Evolutionary conservation across 2,113 vertebrate species (phyloP), one percentile per base, ranked within the genome.

Genomic region (Strix aluco): DNA sequence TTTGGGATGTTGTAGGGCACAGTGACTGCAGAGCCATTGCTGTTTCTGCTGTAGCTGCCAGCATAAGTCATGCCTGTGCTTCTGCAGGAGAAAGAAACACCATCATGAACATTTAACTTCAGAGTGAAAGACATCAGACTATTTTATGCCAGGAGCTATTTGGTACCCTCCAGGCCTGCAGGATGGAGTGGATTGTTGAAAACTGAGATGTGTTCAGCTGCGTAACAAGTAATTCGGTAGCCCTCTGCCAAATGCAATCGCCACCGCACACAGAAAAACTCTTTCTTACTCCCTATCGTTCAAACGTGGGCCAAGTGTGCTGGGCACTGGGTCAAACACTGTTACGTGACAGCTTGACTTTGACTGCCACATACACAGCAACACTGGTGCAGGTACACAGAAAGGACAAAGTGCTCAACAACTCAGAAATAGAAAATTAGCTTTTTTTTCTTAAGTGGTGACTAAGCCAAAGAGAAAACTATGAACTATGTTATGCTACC

Each of bases 1-100:
- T 98, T 99, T 67, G 99, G 98, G 79, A 99, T 98, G 51, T 97
- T 95, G 85, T 95, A 98, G 2, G 99, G 98, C 88, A 99, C 97
- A 10, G 93, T 96, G 90, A 99, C 86, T 2, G 98, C 96, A 94
- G 97, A 38, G 38, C 38, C 69, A 62, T 88, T 9, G 19, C 90
- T 92, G 6, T 82, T 92, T 40, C 95, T 96, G 49, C 92, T 89
- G 17, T 77, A 20, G 10, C 91, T 97, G 90, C 98, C 97, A 57
- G 97, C 95, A 46, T 95, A 99, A 7, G 98, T 98, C 49, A 98
- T 98, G 71, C 97, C 98, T 47, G 98, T 97, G 85, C 97, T 98
- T 97, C 99, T 99, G 94, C 40, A 84, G 63, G 91, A 90, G 83
- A n/a, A 10, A 86, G n/a, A 91, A 75, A 81, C 34, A 66, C 58